Evolutionary conservation across 2,797 vertebrate genomes (phyloP).

Genomic region (Nasua narica): DNA sequence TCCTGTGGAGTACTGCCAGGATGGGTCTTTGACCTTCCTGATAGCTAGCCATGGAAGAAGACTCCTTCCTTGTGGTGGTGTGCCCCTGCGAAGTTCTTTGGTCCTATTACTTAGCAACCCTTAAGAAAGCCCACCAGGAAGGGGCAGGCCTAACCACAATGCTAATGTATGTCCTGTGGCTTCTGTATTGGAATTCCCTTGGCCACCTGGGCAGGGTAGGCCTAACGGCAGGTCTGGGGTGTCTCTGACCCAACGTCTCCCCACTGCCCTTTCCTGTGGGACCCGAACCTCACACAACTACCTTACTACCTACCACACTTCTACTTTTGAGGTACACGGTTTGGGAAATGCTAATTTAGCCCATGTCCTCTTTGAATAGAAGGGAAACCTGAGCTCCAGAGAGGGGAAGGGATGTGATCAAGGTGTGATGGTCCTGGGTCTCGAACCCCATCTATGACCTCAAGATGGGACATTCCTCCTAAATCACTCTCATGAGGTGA

Average conservation of each 20-base stretch:
- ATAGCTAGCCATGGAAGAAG: background rate
- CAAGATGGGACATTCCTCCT: background rate
- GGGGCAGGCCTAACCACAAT: background rate
- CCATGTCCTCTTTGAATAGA: background rate
- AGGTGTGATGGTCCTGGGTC: background rate
- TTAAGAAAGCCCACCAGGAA: background rate
- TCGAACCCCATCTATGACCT: background rate
- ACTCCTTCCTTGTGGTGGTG: background rate
- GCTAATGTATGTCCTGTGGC: background rate
- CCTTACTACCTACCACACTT: background rate
- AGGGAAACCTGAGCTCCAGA: background rate
- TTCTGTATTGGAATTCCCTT: background rate
- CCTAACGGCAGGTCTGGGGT: background rate
- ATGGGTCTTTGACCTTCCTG: background rate
- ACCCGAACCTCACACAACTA: background rate
- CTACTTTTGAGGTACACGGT: background rate
- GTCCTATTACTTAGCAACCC: background rate
- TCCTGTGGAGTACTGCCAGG: background rate
- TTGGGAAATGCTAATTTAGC: background rate
- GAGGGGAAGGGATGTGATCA: too few relatives aligned
- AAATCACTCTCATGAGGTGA: background rate
- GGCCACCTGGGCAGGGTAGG: background rate
- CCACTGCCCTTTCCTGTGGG: background rate
- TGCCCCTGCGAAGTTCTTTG: background rate
- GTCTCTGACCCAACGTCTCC: background rate